phyloP scores from a whole-genome alignment of 2,888 invertebrate genomes.

The Icerya purchasi region DNA sequence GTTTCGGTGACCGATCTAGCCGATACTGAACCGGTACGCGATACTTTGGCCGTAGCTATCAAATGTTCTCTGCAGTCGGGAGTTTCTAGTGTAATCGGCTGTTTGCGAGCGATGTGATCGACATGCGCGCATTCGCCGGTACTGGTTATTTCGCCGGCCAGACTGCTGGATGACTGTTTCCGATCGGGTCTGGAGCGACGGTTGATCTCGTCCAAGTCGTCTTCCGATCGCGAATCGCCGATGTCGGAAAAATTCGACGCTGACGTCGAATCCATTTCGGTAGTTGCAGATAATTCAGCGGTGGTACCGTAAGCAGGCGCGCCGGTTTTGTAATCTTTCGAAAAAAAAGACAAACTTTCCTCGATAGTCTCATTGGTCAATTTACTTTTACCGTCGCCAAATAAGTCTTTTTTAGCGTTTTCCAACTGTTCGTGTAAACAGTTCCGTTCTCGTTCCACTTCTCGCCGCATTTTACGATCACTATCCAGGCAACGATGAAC shows the following conservation, averaged over 20 bases:
- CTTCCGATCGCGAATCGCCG: conserved; percentile 64
- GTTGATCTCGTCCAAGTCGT: conserved; percentile 43
- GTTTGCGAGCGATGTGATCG: conserved; percentile 11
- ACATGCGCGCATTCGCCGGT: too few species aligned
- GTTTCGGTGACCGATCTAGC: conserved; percentile 50
- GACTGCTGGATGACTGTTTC: conserved; percentile 5
- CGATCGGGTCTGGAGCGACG: background rate
- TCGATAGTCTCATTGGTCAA: conserved; percentile 49
- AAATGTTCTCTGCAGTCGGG: conserved; percentile 9
- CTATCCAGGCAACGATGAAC: conserved; percentile 11
- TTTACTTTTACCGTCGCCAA: conserved; percentile 26
- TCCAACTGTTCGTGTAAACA: conserved; percentile 9
- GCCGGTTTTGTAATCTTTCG: too few species aligned
- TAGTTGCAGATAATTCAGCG: conserved; percentile 23
- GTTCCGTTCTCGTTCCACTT: conserved; percentile 9
- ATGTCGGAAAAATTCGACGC: conserved; percentile 35
- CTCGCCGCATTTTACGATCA: conserved; percentile 5
- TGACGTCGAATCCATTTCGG: conserved; percentile 43
- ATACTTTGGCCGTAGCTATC: conserved; percentile 44
- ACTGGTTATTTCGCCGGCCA: conserved; percentile 5
- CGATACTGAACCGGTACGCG: conserved; percentile 40
- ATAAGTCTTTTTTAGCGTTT: conserved; percentile 13
- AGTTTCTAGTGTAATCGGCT: background rate
- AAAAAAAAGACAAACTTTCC: conserved; percentile 58
- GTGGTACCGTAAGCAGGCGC: conserved; percentile 4